These are phyloP conservation scores for Thelaira solivaga DNA, from an alignment of 2,888 invertebrate genomes.

Conservation along the genomic window DNA sequence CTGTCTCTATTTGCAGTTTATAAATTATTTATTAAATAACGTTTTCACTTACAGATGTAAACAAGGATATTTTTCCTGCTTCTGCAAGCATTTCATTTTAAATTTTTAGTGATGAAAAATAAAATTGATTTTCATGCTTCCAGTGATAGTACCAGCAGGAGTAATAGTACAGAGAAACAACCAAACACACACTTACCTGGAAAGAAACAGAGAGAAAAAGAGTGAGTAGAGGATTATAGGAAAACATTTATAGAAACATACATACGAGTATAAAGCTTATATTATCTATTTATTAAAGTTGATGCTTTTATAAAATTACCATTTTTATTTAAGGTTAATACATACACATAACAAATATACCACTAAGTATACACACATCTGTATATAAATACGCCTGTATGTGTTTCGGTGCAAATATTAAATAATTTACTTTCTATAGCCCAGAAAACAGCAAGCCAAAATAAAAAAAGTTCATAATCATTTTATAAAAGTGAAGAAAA, in stretches of 20 bases:
- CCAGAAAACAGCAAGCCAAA: background rate
- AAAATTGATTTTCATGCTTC: constrained; percentile 23
- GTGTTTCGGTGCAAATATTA: too few species aligned
- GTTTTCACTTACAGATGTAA: constrained; percentile 40
- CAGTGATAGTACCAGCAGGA: too few species aligned
- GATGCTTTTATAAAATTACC: too few species aligned
- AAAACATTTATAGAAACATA: too few species aligned
- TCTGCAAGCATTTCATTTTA: constrained; percentile 1
- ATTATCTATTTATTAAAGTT: too few species aligned
- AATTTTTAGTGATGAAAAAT: constrained; percentile 23
- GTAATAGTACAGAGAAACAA: background rate
- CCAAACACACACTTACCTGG: constrained; percentile 41
- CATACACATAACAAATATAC: too few species aligned
- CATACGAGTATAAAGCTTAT: too few species aligned
- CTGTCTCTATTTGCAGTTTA: too few species aligned
- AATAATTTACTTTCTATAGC: background rate
- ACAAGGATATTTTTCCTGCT: background rate
- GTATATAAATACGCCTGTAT: too few species aligned
- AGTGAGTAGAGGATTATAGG: background rate
- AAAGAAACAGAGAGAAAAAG: constrained; percentile 24
- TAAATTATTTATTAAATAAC: too few species aligned
- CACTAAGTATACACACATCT: too few species aligned
- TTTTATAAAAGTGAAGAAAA: background rate
- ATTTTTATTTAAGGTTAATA: too few species aligned
- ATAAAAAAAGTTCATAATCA: background rate